Percentiles rank a stretch among this genome's conserved stretches.
Evolutionary conservation across 92 coral and sea anemone species (phyloP).

Genomic region (Metridium senile): DNA sequence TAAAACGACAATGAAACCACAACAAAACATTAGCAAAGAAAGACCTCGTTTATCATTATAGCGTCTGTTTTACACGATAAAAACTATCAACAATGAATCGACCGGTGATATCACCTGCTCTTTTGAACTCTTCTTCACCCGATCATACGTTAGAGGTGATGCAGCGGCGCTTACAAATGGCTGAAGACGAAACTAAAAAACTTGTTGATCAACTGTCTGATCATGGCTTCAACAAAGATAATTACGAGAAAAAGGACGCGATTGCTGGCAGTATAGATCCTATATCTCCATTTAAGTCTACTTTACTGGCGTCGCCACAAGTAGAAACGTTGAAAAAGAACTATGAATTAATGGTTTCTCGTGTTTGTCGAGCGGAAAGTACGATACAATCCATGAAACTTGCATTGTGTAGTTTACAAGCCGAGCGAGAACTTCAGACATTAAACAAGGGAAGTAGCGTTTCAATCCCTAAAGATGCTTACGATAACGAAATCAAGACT

Average conservation of each 20-base stretch:
- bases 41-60: conserved; percentile 4
- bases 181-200: conserved; percentile 94
- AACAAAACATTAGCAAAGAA: conserved; percentile 27
- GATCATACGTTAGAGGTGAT: conserved; percentile 93
- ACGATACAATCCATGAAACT: conserved; percentile 95
- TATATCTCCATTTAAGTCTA: conserved; percentile 78
- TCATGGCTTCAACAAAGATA: conserved; percentile 85
- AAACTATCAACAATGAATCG: conserved; percentile 50
- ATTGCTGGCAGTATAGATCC: conserved; percentile 77
- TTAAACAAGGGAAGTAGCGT: conserved; percentile 57
- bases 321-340: conserved; percentile 79
- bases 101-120: conserved; percentile 80
- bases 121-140: conserved; percentile 71
- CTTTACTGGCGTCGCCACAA: conserved; percentile 55
- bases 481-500: conserved; percentile 79
- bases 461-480: conserved; percentile 77
- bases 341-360: conserved; percentile 85
- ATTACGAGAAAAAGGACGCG: conserved; percentile 44
- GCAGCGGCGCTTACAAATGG: conserved; percentile 91
- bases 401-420: conserved; percentile 88
- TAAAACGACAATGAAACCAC: conserved; percentile 39
- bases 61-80: background rate
- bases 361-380: conserved; percentile 98
- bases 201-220: conserved; percentile 85
- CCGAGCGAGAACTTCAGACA: conserved; percentile 72